phyloP scores from a whole-genome alignment of 2,797 vertebrate genomes.

The Hydrocynus forskahlii region DNA sequence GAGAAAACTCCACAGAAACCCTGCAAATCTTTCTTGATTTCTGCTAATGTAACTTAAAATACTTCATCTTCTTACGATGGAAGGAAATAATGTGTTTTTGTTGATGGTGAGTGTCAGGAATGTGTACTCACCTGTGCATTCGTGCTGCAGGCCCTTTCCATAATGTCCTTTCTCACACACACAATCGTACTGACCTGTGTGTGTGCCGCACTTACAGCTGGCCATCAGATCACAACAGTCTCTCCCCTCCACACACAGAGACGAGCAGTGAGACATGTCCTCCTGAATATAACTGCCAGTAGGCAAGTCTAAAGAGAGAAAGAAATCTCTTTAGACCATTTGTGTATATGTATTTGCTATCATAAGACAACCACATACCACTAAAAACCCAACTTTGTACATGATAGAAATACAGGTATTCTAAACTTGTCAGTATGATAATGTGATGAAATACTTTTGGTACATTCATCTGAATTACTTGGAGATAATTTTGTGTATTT shows the following conservation, averaged over 20 bases:
- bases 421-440: no score
- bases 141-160: conserved; percentile 91
- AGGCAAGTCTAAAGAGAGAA: conserved; percentile 83
- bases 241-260: conserved; percentile 85
- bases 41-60: no score
- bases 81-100: neutral
- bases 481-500: neutral
- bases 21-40: no score
- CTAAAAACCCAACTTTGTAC: no score
- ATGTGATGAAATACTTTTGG: no score
- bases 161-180: conserved; percentile 96
- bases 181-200: conserved; percentile 96
- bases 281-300: conserved; percentile 96
- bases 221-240: conserved; percentile 97
- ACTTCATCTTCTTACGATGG: neutral
- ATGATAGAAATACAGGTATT: no score
- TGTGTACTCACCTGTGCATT: conserved; percentile 86
- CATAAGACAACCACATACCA: no score
- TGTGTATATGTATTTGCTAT: no score
- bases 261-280: conserved; percentile 86
- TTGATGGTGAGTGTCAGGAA: neutral
- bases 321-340: neutral
- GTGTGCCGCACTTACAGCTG: conserved; percentile 95
- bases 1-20: no score
- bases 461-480: neutral